Base-by-base conservation (phyloP, 2,113 vertebrate genomes). In the Dasyurus viverrinus region DNA sequence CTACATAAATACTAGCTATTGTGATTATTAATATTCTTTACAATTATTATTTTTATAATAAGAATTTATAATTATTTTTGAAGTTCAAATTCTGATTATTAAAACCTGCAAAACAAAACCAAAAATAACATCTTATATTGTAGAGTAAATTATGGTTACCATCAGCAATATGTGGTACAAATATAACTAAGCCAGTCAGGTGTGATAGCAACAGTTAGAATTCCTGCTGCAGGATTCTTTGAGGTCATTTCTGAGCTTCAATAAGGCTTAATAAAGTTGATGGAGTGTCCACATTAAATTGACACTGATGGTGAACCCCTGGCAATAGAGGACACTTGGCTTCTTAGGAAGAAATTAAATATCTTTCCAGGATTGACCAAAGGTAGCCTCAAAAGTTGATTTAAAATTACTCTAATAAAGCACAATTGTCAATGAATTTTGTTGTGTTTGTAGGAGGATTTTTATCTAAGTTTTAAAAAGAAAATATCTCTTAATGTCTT, bases 401-500 rank as follows among this genome's bases (percentile, higher is more conserved):
- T 11, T 96, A 47, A 48, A 94, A 60, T 60, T 46, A 57, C 4
- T 53, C 84, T 94, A 95, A 89, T 53, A 55, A 55, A 55, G 1
- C 54, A 36, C 57, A 54, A 48, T 84, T 94, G 23, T 90, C 68
- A 89, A 2, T 93, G 95, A 97, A 89, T 94, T 91, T 55, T 94
- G 90, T 94, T 89, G 89, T 96, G 89, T 95, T 95, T 94, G 53
- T 0, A 0, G 1, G 0, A 19, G 3, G 12, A 54, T 54, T 55
- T 55, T 55, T 25, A 55, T 55, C 54, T 55, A 55, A 55, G 24
- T 55, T 55, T 55, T 8, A 55, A 25, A 89, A 96, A 94, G 53
- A 57, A 36, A 90, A 94, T 26, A 91, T 92, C 54, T 55, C 54
- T 55, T 91, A 94, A 76, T 93, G 96, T 84, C 91, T 95, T 96